Percentiles rank a stretch among this genome's conserved stretches.
phyloP scores from a whole-genome alignment of 2,888 invertebrate genomes.

The Carterocephalus palaemon region DNA sequence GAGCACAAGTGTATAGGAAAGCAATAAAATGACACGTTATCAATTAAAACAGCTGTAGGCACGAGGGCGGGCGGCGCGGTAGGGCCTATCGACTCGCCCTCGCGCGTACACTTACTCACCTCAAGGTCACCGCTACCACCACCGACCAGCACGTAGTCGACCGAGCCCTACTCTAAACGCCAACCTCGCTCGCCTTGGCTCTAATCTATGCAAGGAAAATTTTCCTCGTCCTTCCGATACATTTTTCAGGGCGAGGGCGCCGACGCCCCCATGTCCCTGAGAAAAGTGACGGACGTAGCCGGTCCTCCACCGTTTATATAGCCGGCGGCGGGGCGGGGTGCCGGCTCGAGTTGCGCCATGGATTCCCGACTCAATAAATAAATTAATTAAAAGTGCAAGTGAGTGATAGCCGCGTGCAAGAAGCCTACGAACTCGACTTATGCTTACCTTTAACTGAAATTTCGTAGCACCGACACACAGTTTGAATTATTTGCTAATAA shows the following conservation, averaged over 20 bases:
- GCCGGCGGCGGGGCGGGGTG: slow-evolving; percentile 59
- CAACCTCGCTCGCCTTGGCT: slow-evolving; percentile 53
- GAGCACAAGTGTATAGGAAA: slow-evolving; percentile 17
- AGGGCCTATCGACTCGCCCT: slow-evolving; percentile 59
- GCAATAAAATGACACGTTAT: slow-evolving; percentile 49
- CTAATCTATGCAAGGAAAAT: slow-evolving; percentile 50
- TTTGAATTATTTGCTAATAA: slow-evolving; percentile 50
- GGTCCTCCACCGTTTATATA: slow-evolving; percentile 62
- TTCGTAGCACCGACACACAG: slow-evolving; percentile 49
- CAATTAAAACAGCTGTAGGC: slow-evolving; percentile 71
- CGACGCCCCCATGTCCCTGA: slow-evolving; percentile 62
- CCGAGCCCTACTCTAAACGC: slow-evolving; percentile 51
- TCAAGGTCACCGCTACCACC: slow-evolving; percentile 59
- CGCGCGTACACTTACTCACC: slow-evolving; percentile 65
- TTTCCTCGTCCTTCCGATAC: slow-evolving; percentile 63
- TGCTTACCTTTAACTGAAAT: slow-evolving; percentile 71
- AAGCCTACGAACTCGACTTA: slow-evolving; percentile 60
- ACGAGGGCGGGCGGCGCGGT: slow-evolving; percentile 59
- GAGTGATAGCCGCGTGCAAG: slow-evolving; percentile 73
- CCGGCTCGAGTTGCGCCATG: slow-evolving; percentile 75
- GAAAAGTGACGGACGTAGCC: slow-evolving; percentile 72
- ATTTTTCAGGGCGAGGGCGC: slow-evolving; percentile 54
- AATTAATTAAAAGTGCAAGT: slow-evolving; percentile 81
- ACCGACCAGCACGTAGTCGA: slow-evolving; percentile 37
- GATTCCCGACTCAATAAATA: slow-evolving; percentile 78